Base-by-base conservation (phyloP, 2,888 invertebrate species). In the Cataglyphis albicans region DNA sequence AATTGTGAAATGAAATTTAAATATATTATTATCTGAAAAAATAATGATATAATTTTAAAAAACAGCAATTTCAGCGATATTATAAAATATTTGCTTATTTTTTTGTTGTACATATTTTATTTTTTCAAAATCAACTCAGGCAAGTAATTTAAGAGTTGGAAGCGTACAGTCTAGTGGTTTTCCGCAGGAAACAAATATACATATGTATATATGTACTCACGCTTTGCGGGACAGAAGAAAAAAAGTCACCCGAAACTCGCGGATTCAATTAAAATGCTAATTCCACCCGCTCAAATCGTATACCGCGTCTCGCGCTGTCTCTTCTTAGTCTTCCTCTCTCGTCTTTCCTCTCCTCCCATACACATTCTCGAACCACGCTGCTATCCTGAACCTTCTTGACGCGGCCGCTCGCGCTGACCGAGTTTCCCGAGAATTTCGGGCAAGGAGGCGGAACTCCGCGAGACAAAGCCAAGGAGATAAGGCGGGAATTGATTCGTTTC, bases 261-360 rank as follows among this genome's bases (percentile, higher is more conserved):
- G 82, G 84, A 91, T 90, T 88, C 87, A 90, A 91, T 91, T 91
- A 91, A 91, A 91, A 91, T 91, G 91, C 88, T 90, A 91, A 91
- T 91, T 89, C 70, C 75, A 63, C 78, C 80, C 64, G 80, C 29
- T 75, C 78, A 84, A 80, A 85, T 85, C 41, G 81, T 70, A 57
- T 38, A 64, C 21, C 64, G n/a, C 35, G 73, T 38, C 44, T 44
- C 83, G 38, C n/a, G 41, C 32, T 55, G 64, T 57, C 70, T 78
- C 81, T 74, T 64, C 84, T 48, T 64, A 41, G 29, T 41, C 25
- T 65, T 44, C 73, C 57, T 15, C 21, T 25, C 59, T 67, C 35
- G 21, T 18, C 32, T 10, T n/a, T 25, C 41, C 35, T 44, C n/a
- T 12, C n/a, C 44, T 5, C 32, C 63, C 70, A 29, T 35, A 0